phyloP scores from a whole-genome alignment of 2,797 vertebrate genomes.

The Cynopterus sphinx region DNA sequence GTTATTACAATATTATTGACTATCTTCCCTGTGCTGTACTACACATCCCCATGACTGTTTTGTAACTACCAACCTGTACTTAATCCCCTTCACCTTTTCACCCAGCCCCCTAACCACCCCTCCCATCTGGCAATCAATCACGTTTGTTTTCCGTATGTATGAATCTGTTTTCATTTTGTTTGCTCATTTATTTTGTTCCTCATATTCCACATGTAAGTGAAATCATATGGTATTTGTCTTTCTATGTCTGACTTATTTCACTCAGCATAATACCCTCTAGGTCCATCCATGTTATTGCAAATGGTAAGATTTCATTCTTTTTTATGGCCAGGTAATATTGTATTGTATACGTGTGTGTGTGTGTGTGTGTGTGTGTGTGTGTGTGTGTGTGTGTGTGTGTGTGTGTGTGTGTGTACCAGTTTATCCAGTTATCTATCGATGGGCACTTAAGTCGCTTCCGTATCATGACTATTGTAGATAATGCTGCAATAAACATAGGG shows the following conservation, averaged over 20 bases:
- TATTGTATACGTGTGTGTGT: no score
- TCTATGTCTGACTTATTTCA: neutral
- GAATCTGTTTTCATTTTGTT: neutral
- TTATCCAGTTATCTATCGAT: neutral
- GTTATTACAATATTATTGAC: no score
- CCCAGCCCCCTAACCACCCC: no score
- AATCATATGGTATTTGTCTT: neutral
- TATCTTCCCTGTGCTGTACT: neutral
- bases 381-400: no score
- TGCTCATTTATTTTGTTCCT: neutral
- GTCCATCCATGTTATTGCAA: neutral
- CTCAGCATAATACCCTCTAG: neutral
- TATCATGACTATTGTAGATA: neutral
- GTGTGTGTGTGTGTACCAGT: neutral
- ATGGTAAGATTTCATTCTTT: neutral
- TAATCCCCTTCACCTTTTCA: neutral
- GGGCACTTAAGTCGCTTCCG: neutral
- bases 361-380: no score
- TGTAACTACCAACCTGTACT: neutral
- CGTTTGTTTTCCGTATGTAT: neutral
- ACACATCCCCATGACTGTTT: neutral
- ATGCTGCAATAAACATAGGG: neutral
- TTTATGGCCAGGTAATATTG: neutral
- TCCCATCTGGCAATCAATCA: neutral
- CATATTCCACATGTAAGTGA: neutral